Base-by-base conservation (phyloP, 2,888 invertebrate species). In the Netelia inedita region DNA sequence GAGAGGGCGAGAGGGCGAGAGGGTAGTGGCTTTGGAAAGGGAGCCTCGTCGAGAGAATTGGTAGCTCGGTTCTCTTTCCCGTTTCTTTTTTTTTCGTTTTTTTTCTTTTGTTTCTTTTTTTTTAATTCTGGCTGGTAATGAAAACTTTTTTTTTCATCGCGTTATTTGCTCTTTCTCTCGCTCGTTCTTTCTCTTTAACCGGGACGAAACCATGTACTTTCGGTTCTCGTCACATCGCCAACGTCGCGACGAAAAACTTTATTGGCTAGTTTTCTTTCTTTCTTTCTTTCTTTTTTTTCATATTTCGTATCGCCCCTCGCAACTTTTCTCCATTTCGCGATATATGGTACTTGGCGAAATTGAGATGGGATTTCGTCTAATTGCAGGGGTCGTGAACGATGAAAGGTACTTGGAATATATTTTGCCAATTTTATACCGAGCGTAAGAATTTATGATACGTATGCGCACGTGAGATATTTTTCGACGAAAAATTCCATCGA, bases 41-140 rank as follows among this genome's bases (percentile, higher is more conserved):
- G 57, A n/a, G 59, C 11, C 59, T 28, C 14, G 57, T 21, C 19
- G 55, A 55, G 55, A 55, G 68, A 35, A 43, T 55, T 69, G 79
- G 61, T 61, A 73, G 41, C 63, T 55, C 82, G 68, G 74, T 84
- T 71, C 82, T 46, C 81, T 84, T 63, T 61, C 71, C 79, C 71
- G 59, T 46, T 53, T 57, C 66, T 79, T 71, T 65, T 65, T 65
- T 79, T 69, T 65, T 16, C 66, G 43, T 46, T 61, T 41, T 19
- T 19, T 23, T 9, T 2, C 14, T 46, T 11, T 78, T 9, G 43
- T 21, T 63, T 1, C 11, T 63, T 57, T 21, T 63, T 1, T 19
- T 63, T 57, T 66, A 68, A 65, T 66, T 68, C 57, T 41, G 53
- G n/a, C 57, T 43, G 68, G 68, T 65, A 76, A 81, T 66, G 46